These are phyloP conservation scores for Archocentrus centrarchus DNA, from an alignment of 2,113 vertebrate species.

Conservation along the genomic window DNA sequence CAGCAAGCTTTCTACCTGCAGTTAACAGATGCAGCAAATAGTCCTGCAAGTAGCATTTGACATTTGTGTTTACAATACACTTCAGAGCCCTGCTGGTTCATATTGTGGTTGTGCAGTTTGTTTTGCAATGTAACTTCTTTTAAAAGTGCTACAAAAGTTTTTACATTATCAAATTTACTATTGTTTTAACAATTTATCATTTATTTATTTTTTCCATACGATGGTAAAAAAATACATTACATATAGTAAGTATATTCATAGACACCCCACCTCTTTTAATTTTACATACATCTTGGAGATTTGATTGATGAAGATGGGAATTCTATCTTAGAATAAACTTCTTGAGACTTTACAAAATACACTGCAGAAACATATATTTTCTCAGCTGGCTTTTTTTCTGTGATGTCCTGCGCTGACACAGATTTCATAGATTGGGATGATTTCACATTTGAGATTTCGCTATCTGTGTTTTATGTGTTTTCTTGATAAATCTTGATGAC, in stretches of 20 bases:
- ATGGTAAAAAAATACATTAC: background rate
- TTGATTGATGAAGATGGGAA: background rate
- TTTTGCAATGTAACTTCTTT: background rate
- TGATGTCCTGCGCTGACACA: too few species aligned
- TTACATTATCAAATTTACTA: background rate
- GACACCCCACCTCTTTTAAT: background rate
- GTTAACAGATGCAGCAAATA: constrained; percentile 28
- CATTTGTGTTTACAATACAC: background rate
- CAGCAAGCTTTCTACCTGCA: constrained; percentile 45
- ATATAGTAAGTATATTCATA: background rate
- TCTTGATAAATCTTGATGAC: too few species aligned
- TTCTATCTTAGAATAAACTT: background rate
- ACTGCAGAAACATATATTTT: too few species aligned
- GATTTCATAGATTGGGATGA: too few species aligned
- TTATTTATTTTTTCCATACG: background rate
- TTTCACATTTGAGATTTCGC: too few species aligned
- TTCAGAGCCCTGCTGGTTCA: background rate
- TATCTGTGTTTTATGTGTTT: too few species aligned
- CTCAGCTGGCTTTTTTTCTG: too few species aligned
- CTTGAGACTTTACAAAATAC: too few species aligned
- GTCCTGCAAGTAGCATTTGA: constrained; percentile 4
- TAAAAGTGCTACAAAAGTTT: background rate
- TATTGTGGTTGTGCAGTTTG: background rate
- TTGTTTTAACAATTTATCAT: background rate
- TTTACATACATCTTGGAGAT: background rate